phyloP scores from a whole-genome alignment of 2,888 invertebrate species.

The Drosophila histrio region DNA sequence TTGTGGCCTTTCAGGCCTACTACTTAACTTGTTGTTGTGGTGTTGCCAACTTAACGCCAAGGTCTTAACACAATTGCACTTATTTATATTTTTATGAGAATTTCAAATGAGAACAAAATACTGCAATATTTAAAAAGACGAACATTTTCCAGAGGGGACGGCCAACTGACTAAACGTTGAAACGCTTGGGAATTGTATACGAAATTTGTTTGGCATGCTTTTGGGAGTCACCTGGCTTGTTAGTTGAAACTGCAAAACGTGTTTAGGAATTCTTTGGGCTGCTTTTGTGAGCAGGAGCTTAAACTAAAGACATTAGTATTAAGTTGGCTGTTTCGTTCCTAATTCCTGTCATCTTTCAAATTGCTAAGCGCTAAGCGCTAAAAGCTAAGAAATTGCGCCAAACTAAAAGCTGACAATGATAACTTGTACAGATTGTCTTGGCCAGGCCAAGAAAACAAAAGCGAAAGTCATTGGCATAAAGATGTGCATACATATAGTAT shows the following conservation, averaged over 20 bases:
- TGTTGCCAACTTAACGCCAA: not conserved
- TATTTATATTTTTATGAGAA: not conserved
- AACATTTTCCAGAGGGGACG: not conserved
- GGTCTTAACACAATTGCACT: not conserved
- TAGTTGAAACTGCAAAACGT: conserved; percentile 12
- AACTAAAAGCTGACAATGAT: conserved; percentile 52
- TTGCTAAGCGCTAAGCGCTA: conserved; percentile 26
- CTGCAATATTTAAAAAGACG: conserved; percentile 1
- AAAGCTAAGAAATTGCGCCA: conserved; percentile 11
- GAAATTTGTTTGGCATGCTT: conserved; percentile 7
- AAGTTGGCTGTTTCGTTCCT: conserved; percentile 13
- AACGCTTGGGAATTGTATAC: conserved; percentile 7
- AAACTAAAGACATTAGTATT: conserved; percentile 23
- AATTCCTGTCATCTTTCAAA: conserved; percentile 49
- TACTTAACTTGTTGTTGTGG: not conserved
- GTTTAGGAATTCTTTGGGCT: conserved; percentile 5
- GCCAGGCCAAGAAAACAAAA: conserved; percentile 40
- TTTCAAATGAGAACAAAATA: not conserved
- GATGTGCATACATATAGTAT: conserved; percentile 6
- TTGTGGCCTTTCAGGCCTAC: not conserved
- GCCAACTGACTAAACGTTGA: not conserved
- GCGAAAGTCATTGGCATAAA: conserved; percentile 41
- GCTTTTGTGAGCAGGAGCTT: conserved; percentile 16
- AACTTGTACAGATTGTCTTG: conserved; percentile 35
- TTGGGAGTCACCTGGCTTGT: conserved; percentile 1